Percentiles rank a stretch among this genome's conserved stretches.
These are phyloP conservation scores for Clanis bilineata DNA, from an alignment of 2,888 invertebrate species.

Conservation along the genomic window DNA sequence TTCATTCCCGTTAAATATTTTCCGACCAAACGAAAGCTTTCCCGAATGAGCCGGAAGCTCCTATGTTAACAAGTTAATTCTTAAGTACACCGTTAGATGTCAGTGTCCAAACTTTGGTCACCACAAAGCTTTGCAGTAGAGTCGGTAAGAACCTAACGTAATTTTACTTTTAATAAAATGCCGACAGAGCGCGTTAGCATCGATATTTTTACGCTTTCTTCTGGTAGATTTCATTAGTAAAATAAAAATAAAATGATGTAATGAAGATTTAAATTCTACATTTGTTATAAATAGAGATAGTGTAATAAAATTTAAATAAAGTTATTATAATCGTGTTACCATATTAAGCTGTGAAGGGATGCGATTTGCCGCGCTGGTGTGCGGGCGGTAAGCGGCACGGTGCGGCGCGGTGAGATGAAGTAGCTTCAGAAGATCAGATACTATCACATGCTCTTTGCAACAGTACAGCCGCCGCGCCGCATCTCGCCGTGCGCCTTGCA, in stretches of 20 bases:
- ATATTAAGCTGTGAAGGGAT: slow-evolving; percentile 46
- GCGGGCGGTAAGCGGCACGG: slow-evolving; percentile 57
- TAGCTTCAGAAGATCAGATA: slow-evolving; percentile 57
- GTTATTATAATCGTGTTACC: slow-evolving; percentile 56
- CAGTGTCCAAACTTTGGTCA: slow-evolving; percentile 33
- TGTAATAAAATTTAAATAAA: slow-evolving; percentile 59
- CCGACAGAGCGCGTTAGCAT: slow-evolving; percentile 65
- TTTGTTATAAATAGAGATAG: slow-evolving; percentile 50
- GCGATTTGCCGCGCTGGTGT: slow-evolving; percentile 47
- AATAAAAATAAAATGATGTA: neutral
- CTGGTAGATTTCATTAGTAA: neutral
- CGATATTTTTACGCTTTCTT: neutral
- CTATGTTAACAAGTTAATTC: slow-evolving; percentile 47
- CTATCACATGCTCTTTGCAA: slow-evolving; percentile 63
- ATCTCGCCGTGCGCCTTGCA: slow-evolving; percentile 63
- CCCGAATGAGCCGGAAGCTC: slow-evolving; percentile 20
- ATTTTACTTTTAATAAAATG: slow-evolving; percentile 40
- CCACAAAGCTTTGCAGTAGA: slow-evolving; percentile 22
- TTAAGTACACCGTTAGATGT: slow-evolving; percentile 69
- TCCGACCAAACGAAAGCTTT: neutral
- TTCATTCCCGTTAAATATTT: neutral
- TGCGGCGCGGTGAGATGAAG: slow-evolving; percentile 77
- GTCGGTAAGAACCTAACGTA: slow-evolving; percentile 36
- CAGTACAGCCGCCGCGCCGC: slow-evolving; percentile 56
- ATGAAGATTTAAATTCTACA: slow-evolving; percentile 23